Base-by-base conservation (phyloP, 1,140 invertebrate species). In the Tetragonula clypearis region DNA sequence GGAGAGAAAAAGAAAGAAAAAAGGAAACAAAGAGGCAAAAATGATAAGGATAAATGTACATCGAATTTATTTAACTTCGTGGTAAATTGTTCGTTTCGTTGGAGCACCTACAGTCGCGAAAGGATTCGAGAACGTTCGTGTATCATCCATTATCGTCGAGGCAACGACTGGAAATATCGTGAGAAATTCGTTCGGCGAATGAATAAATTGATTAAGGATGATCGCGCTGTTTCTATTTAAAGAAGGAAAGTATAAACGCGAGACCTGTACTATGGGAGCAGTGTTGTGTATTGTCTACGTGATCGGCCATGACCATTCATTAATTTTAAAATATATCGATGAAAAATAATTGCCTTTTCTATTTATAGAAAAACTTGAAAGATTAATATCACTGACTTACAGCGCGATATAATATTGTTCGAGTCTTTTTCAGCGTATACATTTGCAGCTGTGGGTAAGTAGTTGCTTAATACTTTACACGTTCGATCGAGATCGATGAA, bases 291-390 rank as follows among this genome's bases (percentile, higher is more conserved):
- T 82, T 77, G 56, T 76, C 79, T 62, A 76, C 35, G 55, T 66
- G 71, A 66, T 60, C 79, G 78, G 60, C 35, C 71, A 74, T 30
- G 58, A 73, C 35, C 21, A 56, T 73, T 74, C 74, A 85, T 85
- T 85, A 81, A 74, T 85, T 85, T 85, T 81, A 85, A 85, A 35
- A 81, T 81, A 80, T 85, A 85, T 69, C 62, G n/a, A 81, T 81
- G 66, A 75, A 81, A 85, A 81, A 53, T 72, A 21, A 72, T 74
- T 60, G 60, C 19, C 62, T 74, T 75, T 81, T 81, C 9, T 55
- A 72, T 85, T 58, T 0, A 56, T 53, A 3, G 35, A 9, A 78
- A 65, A 78, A 65, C 35, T 35, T 35, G 35, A 35, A 35, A 35
- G 35, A 35, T 35, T 35, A 4, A 35, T 35, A 35, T 35, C 35